A percentile compares a stretch with the other conserved stretches of the same genome.
Evolutionary conservation across 1,140 invertebrate species (phyloP).

Genomic region (Anastrepha ludens): DNA sequence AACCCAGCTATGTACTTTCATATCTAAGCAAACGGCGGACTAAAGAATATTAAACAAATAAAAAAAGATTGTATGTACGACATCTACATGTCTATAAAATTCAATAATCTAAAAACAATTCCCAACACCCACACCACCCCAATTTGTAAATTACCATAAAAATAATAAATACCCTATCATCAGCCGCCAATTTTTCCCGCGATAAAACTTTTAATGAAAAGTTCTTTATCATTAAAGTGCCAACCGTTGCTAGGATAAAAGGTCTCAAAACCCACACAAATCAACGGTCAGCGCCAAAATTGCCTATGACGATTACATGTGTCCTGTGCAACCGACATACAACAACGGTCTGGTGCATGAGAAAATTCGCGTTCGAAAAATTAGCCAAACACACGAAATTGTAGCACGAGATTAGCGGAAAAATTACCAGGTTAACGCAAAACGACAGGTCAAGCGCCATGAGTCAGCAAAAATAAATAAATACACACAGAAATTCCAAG

Average conservation of each 20-base stretch:
- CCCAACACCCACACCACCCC: background rate
- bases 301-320: background rate
- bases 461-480: constrained; percentile 37
- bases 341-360: background rate
- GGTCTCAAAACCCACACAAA: constrained; percentile 38
- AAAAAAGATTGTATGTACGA: no score
- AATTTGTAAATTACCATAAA: background rate
- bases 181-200: background rate
- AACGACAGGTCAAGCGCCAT: constrained; percentile 46
- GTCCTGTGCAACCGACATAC: background rate
- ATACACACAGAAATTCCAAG: background rate
- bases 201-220: constrained; percentile 32
- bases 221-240: constrained; percentile 42
- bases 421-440: constrained; percentile 37
- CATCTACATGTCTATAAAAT: background rate
- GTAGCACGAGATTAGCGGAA: constrained; percentile 44
- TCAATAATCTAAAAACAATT: background rate
- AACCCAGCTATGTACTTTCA: no score
- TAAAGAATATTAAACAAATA: no score
- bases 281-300: background rate
- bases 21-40: no score
- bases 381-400: constrained; percentile 19
- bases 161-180: constrained; percentile 11
- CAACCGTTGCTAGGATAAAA: background rate
- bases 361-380: background rate